Evolutionary conservation across 1,140 invertebrate genomes (phyloP), one percentile per base, ranked within the genome.

Genomic region (Drosophila persimilis): DNA sequence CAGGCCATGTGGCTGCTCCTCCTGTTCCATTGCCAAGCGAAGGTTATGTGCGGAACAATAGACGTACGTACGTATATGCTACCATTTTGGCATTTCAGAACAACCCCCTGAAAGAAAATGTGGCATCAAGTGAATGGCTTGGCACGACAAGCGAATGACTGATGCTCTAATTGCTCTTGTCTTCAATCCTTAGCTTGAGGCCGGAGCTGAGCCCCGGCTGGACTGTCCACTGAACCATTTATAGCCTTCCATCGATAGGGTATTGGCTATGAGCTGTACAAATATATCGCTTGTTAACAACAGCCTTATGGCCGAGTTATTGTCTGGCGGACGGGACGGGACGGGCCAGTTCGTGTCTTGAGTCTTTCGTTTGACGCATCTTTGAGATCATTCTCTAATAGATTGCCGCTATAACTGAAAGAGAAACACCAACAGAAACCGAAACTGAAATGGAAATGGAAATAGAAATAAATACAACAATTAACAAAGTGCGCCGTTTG

Each of bases 401-500:
- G 64, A 70, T 73, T 74, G 61, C 72, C 73, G 60, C 29, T 41
- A 24, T 9, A 58, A 35, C 46, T 39, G 35, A 61, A 44, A 41
- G 29, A 44, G 35, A 53, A 26, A 56, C 67, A 72, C 43, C 44
- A 50, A 50, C 43, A 39, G 11, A 11, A 53, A 53, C 39, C 11
- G 15, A 52, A 35, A 53, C 29, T 20, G 22, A 26, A n/a, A 53
- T 17, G 41, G 4, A 41, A 56, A 29, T 15, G 51, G 59, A 56
- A 73, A 73, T 73, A 52, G 35, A 73, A 77, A 73, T 50, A 65
- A 54, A 63, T 71, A 71, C 69, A 71, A 81, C 81, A 85, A 81
- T 86, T 85, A 85, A 86, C 83, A 66, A 74, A 81, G 77, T 81
- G 81, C 61, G 69, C 70, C 64, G 52, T 80, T 85, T 86, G 60